Percentiles rank a stretch among this genome's conserved stretches.
These are phyloP conservation scores for Coturnix japonica DNA, from an alignment of 2,113 vertebrate genomes.

Conservation along the genomic window DNA sequence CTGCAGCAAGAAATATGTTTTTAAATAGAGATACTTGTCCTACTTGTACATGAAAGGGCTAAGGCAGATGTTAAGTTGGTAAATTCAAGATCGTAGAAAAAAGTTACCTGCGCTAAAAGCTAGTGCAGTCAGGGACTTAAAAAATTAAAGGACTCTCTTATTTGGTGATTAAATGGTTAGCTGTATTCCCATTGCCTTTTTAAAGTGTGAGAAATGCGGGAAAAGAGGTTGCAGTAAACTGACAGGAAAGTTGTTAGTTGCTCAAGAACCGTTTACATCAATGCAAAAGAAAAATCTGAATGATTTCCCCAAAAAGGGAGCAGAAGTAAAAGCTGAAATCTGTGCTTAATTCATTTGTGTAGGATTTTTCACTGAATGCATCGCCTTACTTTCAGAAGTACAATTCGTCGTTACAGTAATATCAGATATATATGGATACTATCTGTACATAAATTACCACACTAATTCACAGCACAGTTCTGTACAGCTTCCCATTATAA, in stretches of 20 bases:
- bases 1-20: background rate
- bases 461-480: background rate
- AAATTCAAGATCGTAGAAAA: background rate
- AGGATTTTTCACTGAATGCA: slow-evolving; percentile 55
- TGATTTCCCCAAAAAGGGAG: slow-evolving; percentile 30
- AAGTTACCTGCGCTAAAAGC: background rate
- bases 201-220: slow-evolving; percentile 42
- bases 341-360: slow-evolving; percentile 56
- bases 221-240: slow-evolving; percentile 49
- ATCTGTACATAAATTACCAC: background rate
- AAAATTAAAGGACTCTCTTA: background rate
- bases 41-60: background rate
- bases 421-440: slow-evolving; percentile 24
- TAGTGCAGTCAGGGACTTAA: background rate
- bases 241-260: slow-evolving; percentile 34
- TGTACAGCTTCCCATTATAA: background rate
- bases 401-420: background rate
- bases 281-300: slow-evolving; percentile 50
- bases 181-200: background rate
- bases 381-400: slow-evolving; percentile 8
- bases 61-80: background rate
- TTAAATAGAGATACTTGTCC: background rate
- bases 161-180: slow-evolving; percentile 17
- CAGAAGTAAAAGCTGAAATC: slow-evolving; percentile 44
- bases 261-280: slow-evolving; percentile 43